Evolutionary conservation across 1,140 invertebrate species (phyloP), one percentile per base, ranked within the genome.

Genomic region (Bombus terrestris): DNA sequence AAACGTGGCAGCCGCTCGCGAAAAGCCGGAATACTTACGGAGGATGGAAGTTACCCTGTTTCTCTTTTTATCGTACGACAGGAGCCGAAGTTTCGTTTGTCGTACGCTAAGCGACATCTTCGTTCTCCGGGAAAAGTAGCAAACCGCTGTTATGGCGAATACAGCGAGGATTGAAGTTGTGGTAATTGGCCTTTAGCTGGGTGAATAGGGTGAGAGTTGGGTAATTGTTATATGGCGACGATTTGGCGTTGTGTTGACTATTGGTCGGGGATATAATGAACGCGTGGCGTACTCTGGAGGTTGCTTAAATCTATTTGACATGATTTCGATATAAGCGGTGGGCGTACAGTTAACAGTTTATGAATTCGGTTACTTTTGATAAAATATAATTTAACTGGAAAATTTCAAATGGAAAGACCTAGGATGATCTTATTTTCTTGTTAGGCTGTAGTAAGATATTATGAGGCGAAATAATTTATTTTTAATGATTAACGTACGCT

Each of bases 171-270:
- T 32, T 32, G 15, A 47, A 47, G 18, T 47, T 47, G 72, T 22
- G 72, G 43, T 73, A n/a, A 43, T 73, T 47, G 41, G 71, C 8
- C 39, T 43, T 73, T 73, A 73, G 39, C 39, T 15, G 4, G 28
- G n/a, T 13, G 41, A 53, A 25, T 22, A 18, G 71, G 71, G 6
- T 4, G 71, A 28, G 28, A 15, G 13, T 28, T 32, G 25, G 71
- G 25, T 71, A 73, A 73, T 73, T 73, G 71, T 71, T 71, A 28
- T 28, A 71, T 13, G 37, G 68, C 37, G 66, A 68, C 66, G 35
- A 68, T 68, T 68, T 25, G 22, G 35, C 22, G 35, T 25, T 22
- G 35, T 37, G 32, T 37, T 25, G 18, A 22, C 18, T 28, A 12
- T 71, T 28, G 37, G 25, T 22, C 3, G 35, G 1, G 25, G 10